Evolutionary conservation across 2,888 invertebrate genomes (phyloP).

Genomic region (Troides aeacus): DNA sequence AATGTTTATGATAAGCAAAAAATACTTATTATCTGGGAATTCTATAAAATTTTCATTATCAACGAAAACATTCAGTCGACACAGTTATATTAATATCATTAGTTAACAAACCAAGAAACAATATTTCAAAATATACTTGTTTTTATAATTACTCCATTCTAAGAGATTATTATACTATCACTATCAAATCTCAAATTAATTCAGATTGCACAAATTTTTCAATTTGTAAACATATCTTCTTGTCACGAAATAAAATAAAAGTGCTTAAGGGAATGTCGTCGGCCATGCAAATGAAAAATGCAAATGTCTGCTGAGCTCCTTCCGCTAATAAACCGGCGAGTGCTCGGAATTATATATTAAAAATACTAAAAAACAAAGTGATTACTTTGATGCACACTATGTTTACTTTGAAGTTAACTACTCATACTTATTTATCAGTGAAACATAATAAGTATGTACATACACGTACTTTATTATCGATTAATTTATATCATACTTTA

Average conservation of each 20-base stretch:
- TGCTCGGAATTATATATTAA: constrained; percentile 1
- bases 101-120: background rate
- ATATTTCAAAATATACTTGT: background rate
- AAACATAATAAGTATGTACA: no score
- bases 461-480: no score
- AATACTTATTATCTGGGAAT: no score
- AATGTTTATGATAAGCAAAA: no score
- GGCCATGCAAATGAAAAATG: constrained; percentile 23
- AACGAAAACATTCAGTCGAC: background rate
- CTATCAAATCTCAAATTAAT: background rate
- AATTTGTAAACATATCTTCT: constrained; percentile 16
- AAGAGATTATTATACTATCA: background rate
- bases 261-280: constrained; percentile 10
- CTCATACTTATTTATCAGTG: background rate
- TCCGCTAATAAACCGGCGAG: constrained; percentile 12
- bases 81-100: background rate
- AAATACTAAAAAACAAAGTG: background rate
- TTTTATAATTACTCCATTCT: background rate
- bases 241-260: constrained; percentile 22
- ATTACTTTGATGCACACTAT: background rate
- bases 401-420: background rate
- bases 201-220: constrained; percentile 14
- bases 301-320: constrained; percentile 20
- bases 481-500: no score
- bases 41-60: no score